These are phyloP conservation scores for Eremobia ochroleuca DNA, from an alignment of 2,888 invertebrate species.

Conservation along the genomic window DNA sequence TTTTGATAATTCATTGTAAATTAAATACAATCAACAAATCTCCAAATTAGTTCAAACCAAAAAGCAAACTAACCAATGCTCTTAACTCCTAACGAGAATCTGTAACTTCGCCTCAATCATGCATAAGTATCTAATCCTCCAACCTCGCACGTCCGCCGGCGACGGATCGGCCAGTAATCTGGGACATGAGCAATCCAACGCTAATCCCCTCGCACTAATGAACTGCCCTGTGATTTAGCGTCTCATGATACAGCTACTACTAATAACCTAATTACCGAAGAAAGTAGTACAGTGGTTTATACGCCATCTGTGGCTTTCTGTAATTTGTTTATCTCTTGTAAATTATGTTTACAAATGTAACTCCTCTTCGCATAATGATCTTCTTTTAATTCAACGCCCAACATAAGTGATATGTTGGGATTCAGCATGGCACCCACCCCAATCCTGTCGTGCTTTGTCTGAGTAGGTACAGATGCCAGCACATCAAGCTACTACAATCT, in stretches of 20 bases:
- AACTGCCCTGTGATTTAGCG: slow-evolving; percentile 51
- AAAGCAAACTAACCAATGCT: background rate
- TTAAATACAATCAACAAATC: background rate
- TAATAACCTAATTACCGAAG: slow-evolving; percentile 58
- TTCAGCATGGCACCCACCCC: background rate
- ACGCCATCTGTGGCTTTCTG: slow-evolving; percentile 34
- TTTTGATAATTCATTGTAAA: too few relatives aligned
- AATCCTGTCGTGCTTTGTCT: background rate
- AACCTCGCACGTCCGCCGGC: slow-evolving; percentile 3
- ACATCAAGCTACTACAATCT: too few relatives aligned
- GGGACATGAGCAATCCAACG: slow-evolving; percentile 44
- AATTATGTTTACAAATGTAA: slow-evolving; percentile 16
- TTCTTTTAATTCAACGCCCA: background rate
- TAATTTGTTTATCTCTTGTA: slow-evolving; percentile 16
- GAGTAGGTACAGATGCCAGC: too few relatives aligned
- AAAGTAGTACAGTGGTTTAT: slow-evolving; percentile 49
- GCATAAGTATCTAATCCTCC: slow-evolving; percentile 26
- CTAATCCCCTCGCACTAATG: slow-evolving; percentile 49
- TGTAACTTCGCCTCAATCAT: slow-evolving; percentile 14
- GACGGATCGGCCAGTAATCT: slow-evolving; percentile 21
- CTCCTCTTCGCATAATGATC: background rate
- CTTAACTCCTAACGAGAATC: slow-evolving; percentile 10
- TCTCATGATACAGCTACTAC: slow-evolving; percentile 38
- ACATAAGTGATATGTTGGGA: too few relatives aligned
- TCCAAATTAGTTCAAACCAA: background rate